A percentile compares a stretch with the other conserved stretches of the same genome.
Evolutionary conservation across 2,797 vertebrate genomes (phyloP).

Genomic region (Acestrorhynchus altus): DNA sequence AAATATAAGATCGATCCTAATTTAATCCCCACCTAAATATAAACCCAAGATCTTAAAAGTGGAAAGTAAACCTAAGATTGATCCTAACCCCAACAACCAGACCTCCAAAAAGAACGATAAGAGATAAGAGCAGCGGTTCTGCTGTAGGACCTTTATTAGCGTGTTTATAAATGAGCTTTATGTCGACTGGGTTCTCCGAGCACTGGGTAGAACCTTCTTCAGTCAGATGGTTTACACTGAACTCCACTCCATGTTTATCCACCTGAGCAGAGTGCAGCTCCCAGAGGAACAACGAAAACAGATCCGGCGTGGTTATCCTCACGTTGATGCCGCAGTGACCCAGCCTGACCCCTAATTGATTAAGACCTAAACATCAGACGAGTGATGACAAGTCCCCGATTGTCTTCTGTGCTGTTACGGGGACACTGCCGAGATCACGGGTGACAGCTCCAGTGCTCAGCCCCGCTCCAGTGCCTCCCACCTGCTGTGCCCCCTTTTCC

Average conservation of each 20-base stretch:
- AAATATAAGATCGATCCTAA: too few species aligned
- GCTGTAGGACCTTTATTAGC: too few species aligned
- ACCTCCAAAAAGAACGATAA: too few species aligned
- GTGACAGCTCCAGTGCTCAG: conserved; percentile 32
- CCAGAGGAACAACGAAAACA: background rate
- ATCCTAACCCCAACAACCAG: too few species aligned
- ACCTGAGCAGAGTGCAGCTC: background rate
- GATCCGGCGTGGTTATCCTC: background rate
- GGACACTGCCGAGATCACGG: conserved; percentile 39
- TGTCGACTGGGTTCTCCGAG: too few species aligned
- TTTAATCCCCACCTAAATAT: too few species aligned
- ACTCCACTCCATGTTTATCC: too few species aligned
- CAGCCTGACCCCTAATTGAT: conserved; percentile 38
- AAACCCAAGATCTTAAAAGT: too few species aligned
- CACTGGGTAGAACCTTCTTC: too few species aligned
- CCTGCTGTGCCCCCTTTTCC: conserved; percentile 52
- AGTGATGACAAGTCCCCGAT: conserved; percentile 35
- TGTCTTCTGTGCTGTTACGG: conserved; percentile 35
- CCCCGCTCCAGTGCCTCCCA: conserved; percentile 29
- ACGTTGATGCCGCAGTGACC: conserved; percentile 21
- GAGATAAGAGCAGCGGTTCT: too few species aligned
- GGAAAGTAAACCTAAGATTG: too few species aligned
- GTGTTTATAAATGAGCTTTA: too few species aligned
- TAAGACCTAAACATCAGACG: conserved; percentile 22
- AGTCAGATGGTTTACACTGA: background rate